Evolutionary conservation across 1,140 invertebrate species (phyloP).

Genomic region (Drosophila eugracilis): DNA sequence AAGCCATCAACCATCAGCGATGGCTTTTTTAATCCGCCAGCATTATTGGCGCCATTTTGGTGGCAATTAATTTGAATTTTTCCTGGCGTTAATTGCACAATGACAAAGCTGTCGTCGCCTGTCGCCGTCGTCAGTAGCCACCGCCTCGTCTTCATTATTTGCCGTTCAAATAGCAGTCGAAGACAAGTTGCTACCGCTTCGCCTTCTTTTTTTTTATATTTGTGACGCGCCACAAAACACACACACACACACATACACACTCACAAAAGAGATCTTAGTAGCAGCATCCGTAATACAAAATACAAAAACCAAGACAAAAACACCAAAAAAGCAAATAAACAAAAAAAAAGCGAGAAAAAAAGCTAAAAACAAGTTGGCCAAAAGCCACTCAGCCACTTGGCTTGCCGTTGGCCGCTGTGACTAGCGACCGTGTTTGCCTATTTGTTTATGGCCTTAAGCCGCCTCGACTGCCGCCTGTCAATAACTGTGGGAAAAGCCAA

Average conservation of each 20-base stretch:
- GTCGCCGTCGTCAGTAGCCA: slow-evolving; percentile 50
- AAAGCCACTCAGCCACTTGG: slow-evolving; percentile 69
- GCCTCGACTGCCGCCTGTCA: slow-evolving; percentile 64
- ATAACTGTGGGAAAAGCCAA: slow-evolving; percentile 80
- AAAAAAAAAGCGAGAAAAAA: slow-evolving; percentile 47
- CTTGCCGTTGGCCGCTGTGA: slow-evolving; percentile 51
- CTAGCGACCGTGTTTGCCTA: slow-evolving; percentile 66
- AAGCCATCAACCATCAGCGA: slow-evolving; percentile 35
- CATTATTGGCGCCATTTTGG: slow-evolving; percentile 73
- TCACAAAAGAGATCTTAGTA: slow-evolving; percentile 62
- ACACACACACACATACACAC: no score
- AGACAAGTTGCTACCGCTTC: slow-evolving; percentile 69
- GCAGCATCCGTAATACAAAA: slow-evolving; percentile 48
- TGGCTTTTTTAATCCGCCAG: slow-evolving; percentile 38
- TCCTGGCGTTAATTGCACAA: slow-evolving; percentile 77
- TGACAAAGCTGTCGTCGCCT: slow-evolving; percentile 71
- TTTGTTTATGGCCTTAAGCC: slow-evolving; percentile 80
- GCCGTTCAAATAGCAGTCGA: slow-evolving; percentile 71
- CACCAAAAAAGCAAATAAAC: slow-evolving; percentile 51
- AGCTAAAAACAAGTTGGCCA: slow-evolving; percentile 65
- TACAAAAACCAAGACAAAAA: slow-evolving; percentile 39
- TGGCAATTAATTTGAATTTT: slow-evolving; percentile 80
- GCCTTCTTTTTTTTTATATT: slow-evolving; percentile 14
- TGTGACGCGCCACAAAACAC: slow-evolving; percentile 53
- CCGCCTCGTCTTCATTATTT: slow-evolving; percentile 71